Base-by-base conservation (phyloP, 2,888 invertebrate species). In the Lepetodrilus schrolli region DNA sequence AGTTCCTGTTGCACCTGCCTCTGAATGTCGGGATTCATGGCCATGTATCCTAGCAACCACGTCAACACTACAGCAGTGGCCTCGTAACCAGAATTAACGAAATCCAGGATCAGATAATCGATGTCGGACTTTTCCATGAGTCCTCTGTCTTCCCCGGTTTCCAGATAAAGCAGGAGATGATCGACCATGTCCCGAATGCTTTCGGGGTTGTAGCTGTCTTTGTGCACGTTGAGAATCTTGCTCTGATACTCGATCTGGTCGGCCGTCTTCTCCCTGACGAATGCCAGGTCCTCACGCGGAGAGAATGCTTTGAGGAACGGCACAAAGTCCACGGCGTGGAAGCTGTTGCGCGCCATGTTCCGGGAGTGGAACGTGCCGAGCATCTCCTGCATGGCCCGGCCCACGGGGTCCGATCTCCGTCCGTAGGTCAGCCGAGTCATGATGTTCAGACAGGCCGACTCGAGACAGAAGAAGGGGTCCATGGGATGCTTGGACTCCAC, bases 1-100 rank as follows among this genome's bases (percentile, higher is more conserved):
- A 87, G 66, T 48, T 87, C 87, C 65, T 79, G 66, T 43, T 86
- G 84, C 7, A 84, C 85, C 74, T 82, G 77, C 2, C 50, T 30
- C 72, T 87, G 87, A 37, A 85, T 73, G 34, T 81, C 82, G 1
- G 84, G 86, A 50, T 83, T 82, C 8, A 78, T 74, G 17, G 84
- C 80, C 78, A 86, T 81, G 72, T 84, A 86, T 4, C 83, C 78
- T 2, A 86, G 65, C n/a, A 85, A 72, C 87, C 87, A 87, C 0
- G 78, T 78, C 23, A 87, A 58, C 7, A 82, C 76, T 20, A 79
- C 73, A 0, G 83, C 79, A 0, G 82, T 75, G 0, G 82, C 76
- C 38, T 80, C 77, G 72, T 84, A 84, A 0, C 87, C 86, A 17
- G 78, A 78, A 0, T 82, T 81, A 10, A 78, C 78, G 10, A 85